A percentile compares a stretch with the other conserved stretches of the same genome.
Evolutionary conservation across 2,113 vertebrate species (phyloP).

Genomic region (Lepisosteus osseus): DNA sequence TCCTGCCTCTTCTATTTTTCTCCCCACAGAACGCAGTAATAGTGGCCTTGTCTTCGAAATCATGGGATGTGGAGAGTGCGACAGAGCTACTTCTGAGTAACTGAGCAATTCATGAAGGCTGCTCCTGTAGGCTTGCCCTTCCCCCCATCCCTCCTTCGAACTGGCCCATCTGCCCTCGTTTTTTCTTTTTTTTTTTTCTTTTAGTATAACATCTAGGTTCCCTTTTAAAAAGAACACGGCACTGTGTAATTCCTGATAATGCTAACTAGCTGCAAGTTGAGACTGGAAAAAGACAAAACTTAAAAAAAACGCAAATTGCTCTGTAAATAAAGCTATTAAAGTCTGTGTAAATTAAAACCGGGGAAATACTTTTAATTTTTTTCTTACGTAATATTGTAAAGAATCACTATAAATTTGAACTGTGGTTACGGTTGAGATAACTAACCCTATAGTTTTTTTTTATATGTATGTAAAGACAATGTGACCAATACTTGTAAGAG

Average conservation of each 20-base stretch:
- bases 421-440: conserved; percentile 72
- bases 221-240: conserved; percentile 60
- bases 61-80: conserved; percentile 96
- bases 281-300: conserved; percentile 66
- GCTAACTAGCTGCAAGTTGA: conserved; percentile 75
- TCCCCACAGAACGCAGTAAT: conserved; percentile 92
- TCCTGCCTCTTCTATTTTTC: conserved; percentile 31
- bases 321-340: conserved; percentile 98
- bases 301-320: conserved; percentile 54
- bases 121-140: conserved; percentile 57
- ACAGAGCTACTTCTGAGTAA: conserved; percentile 98
- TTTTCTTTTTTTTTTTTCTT: conserved; percentile 61
- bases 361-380: conserved; percentile 85
- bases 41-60: conserved; percentile 98
- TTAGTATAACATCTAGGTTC: conserved; percentile 85
- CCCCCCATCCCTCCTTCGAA: conserved; percentile 65
- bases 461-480: conserved; percentile 50
- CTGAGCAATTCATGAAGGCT: conserved; percentile 71
- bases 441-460: conserved; percentile 61
- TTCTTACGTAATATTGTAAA: conserved; percentile 84
- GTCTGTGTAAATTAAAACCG: conserved; percentile 88
- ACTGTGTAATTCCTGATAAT: conserved; percentile 68
- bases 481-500: conserved; percentile 68
- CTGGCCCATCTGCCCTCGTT: conserved; percentile 65
- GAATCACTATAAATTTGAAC: conserved; percentile 72